phyloP scores from a whole-genome alignment of 92 coral and sea anemone species.

The Parazoanthus darwini region DNA sequence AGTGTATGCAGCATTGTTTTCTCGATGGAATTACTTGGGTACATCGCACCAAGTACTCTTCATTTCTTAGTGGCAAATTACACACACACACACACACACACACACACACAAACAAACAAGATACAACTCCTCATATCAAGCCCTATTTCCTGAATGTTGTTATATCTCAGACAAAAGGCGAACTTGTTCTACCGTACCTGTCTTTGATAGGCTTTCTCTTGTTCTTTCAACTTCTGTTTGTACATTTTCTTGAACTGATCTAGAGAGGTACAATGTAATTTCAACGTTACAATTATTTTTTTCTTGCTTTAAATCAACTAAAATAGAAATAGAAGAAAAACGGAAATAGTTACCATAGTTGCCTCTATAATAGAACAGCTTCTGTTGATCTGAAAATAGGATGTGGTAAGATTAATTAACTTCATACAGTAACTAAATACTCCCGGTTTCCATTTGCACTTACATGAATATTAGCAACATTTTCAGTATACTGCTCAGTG shows the following conservation, averaged over 20 bases:
- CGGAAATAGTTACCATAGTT: slow-evolving; percentile 74
- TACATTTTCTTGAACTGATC: slow-evolving; percentile 98
- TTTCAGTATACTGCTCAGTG: too few species aligned
- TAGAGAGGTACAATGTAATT: slow-evolving; percentile 12
- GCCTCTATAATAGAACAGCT: slow-evolving; percentile 92
- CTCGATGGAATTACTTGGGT: too few species aligned
- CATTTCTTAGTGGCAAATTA: too few species aligned
- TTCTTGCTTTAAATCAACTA: background rate
- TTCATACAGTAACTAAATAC: background rate
- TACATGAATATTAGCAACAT: too few species aligned
- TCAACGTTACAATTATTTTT: background rate
- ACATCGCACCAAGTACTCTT: too few species aligned
- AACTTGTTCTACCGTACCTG: slow-evolving; percentile 56
- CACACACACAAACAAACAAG: too few species aligned
- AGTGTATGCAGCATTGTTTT: too few species aligned
- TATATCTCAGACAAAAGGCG: background rate
- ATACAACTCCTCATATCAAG: too few species aligned
- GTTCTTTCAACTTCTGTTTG: slow-evolving; percentile 89
- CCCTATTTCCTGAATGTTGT: too few species aligned
- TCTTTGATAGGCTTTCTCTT: slow-evolving; percentile 86
- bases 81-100: too few species aligned
- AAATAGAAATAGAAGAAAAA: background rate
- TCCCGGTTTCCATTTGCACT: background rate
- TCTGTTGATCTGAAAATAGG: slow-evolving; percentile 75
- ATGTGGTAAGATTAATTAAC: background rate